These are phyloP conservation scores for human (Homo sapiens) DNA, from an alignment of 2,113 vertebrate genomes.

Conservation along the genomic window DNA sequence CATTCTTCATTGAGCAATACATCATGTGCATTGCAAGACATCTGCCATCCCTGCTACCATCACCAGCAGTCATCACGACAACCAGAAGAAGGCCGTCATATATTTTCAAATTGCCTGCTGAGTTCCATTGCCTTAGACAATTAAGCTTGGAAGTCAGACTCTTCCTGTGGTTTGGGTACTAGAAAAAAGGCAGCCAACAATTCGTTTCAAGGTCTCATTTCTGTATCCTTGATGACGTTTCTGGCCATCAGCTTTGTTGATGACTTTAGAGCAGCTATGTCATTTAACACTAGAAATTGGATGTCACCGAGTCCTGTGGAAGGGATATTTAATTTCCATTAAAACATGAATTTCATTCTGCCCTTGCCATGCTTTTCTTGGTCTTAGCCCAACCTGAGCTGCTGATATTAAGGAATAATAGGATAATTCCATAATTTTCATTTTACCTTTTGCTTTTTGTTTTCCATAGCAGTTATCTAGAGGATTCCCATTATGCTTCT, in stretches of 20 bases:
- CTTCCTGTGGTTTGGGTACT: background rate
- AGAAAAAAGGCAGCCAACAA: background rate
- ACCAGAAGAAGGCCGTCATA: background rate
- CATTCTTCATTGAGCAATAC: background rate
- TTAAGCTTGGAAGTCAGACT: background rate
- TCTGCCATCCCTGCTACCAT: accelerated
- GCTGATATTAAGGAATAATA: background rate
- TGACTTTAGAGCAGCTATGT: background rate
- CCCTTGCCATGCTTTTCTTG: background rate
- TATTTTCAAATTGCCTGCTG: background rate
- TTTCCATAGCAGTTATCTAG: background rate
- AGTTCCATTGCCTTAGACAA: background rate
- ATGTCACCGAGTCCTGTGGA: background rate
- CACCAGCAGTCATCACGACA: background rate
- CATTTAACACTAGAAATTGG: background rate
- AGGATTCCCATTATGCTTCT: background rate
- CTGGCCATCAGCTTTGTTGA: background rate
- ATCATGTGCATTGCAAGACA: background rate
- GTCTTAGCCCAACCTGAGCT: background rate
- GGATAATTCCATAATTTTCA: background rate
- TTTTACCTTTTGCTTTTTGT: background rate
- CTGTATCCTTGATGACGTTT: background rate
- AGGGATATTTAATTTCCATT: background rate
- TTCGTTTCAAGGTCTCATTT: background rate
- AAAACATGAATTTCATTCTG: background rate